A percentile compares a stretch with the other conserved stretches of the same genome.
phyloP scores from a whole-genome alignment of 2,113 vertebrate genomes.

The Canis aureus region DNA sequence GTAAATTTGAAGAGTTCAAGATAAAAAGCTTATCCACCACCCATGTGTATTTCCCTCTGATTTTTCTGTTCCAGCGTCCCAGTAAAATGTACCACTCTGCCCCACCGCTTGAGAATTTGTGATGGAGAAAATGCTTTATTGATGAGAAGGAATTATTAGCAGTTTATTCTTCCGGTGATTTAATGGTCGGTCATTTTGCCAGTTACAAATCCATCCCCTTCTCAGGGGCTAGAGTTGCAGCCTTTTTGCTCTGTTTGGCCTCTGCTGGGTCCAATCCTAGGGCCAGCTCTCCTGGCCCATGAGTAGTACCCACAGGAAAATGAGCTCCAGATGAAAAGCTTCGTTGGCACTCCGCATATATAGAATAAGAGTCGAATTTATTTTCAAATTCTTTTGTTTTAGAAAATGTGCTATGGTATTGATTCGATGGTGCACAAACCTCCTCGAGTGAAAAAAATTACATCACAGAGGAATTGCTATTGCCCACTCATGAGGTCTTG shows the following conservation, averaged over 20 bases:
- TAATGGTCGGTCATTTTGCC: slow-evolving; percentile 63
- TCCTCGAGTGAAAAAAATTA: background rate
- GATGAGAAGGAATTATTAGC: background rate
- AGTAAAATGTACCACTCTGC: background rate
- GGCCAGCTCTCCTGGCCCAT: background rate
- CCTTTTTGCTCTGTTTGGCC: background rate
- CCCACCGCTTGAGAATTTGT: background rate
- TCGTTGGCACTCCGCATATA: background rate
- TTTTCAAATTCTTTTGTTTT: background rate
- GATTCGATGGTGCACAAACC: background rate
- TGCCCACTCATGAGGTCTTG: slow-evolving; percentile 59
- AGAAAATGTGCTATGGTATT: slow-evolving; percentile 9
- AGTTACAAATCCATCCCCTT: slow-evolving; percentile 40
- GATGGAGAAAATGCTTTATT: slow-evolving; percentile 19
- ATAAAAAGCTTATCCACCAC: slow-evolving; percentile 51
- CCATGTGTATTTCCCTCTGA: background rate
- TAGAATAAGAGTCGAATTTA: background rate
- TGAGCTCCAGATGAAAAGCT: background rate
- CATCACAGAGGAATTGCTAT: slow-evolving; percentile 12
- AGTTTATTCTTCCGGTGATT: slow-evolving; percentile 65
- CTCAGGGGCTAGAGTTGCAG: background rate
- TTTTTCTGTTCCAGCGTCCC: slow-evolving; percentile 31
- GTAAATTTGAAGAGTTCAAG: slow-evolving; percentile 59
- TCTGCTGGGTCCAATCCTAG: background rate
- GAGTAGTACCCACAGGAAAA: background rate